Conservation (phyloP, 2,888 invertebrate genomes). For the Conistra vaccinii region DNA sequence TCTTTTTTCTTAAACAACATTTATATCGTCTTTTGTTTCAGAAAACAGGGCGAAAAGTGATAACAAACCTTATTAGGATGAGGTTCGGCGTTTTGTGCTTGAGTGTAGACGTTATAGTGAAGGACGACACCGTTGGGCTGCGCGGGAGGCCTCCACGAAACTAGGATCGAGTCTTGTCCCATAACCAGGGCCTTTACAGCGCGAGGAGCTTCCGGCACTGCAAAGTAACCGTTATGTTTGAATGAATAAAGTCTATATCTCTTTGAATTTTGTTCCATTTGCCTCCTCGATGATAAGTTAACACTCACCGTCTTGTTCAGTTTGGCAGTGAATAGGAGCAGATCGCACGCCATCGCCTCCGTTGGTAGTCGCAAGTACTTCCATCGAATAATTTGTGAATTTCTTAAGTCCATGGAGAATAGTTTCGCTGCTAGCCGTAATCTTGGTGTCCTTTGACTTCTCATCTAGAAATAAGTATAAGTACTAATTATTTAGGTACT, state of each 20-base stretch:
- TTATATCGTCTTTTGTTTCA: not conserved
- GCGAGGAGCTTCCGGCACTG: conserved; percentile 98
- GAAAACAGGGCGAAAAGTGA: not conserved
- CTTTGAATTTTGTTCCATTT: not conserved
- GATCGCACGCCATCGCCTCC: conserved; percentile 98
- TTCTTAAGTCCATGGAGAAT: conserved; percentile 98
- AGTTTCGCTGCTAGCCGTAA: conserved; percentile 97
- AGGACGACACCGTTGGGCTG: conserved; percentile 98
- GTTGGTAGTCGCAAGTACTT: conserved; percentile 98
- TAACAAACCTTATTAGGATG: conserved; percentile 92
- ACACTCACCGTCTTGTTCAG: conserved; percentile 97
- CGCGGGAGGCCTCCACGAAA: conserved; percentile 98
- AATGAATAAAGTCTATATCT: not conserved
- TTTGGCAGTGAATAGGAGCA: conserved; percentile 97
- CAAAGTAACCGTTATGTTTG: conserved; percentile 14
- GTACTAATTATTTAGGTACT: not conserved
- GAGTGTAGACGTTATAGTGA: conserved; percentile 97
- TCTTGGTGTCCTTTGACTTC: conserved; percentile 97
- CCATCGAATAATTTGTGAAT: conserved; percentile 99
- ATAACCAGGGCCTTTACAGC: conserved; percentile 98
- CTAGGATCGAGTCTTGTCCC: conserved; percentile 97
- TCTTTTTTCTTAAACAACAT: not conserved
- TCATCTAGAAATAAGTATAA: conserved; percentile 91
- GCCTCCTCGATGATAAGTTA: not conserved
- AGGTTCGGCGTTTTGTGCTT: conserved; percentile 93